A percentile compares a stretch with the other conserved stretches of the same genome.
These are phyloP conservation scores for Discoglossus pictus DNA, from an alignment of 2,797 vertebrate species.

Conservation along the genomic window DNA sequence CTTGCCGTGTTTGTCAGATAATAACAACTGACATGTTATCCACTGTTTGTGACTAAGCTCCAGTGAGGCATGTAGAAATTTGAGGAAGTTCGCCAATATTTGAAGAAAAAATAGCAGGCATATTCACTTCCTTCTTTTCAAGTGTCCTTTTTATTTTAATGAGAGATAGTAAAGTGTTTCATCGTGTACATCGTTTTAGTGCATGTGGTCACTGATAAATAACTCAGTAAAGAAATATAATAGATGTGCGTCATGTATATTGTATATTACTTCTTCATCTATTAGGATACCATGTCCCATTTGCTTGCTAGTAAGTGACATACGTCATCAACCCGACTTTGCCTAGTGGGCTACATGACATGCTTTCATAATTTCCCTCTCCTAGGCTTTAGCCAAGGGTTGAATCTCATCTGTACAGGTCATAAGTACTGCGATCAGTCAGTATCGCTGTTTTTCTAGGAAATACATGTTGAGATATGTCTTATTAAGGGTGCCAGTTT, in stretches of 20 bases:
- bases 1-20: slow-evolving; percentile 45
- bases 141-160: slow-evolving; percentile 16
- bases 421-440: too few relatives aligned
- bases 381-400: background rate
- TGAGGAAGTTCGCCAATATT: slow-evolving; percentile 33
- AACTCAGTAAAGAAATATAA: slow-evolving; percentile 10
- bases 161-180: background rate
- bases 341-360: slow-evolving; percentile 4
- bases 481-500: too few relatives aligned
- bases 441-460: too few relatives aligned
- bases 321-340: slow-evolving; percentile 11
- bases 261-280: slow-evolving; percentile 22
- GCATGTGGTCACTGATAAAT: slow-evolving; percentile 15
- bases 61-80: slow-evolving; percentile 45
- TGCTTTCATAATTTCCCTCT: slow-evolving; percentile 14
- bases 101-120: slow-evolving; percentile 30
- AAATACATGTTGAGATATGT: too few relatives aligned
- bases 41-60: slow-evolving; percentile 42
- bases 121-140: slow-evolving; percentile 13
- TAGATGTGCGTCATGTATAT: slow-evolving; percentile 31
- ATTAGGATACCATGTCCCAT: slow-evolving; percentile 36
- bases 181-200: slow-evolving; percentile 12
- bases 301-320: background rate
- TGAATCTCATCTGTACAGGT: too few relatives aligned
- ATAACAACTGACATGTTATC: slow-evolving; percentile 51